Evolutionary conservation across 2,113 vertebrate genomes (phyloP).

Genomic region (Thinocorus orbignyianus): DNA sequence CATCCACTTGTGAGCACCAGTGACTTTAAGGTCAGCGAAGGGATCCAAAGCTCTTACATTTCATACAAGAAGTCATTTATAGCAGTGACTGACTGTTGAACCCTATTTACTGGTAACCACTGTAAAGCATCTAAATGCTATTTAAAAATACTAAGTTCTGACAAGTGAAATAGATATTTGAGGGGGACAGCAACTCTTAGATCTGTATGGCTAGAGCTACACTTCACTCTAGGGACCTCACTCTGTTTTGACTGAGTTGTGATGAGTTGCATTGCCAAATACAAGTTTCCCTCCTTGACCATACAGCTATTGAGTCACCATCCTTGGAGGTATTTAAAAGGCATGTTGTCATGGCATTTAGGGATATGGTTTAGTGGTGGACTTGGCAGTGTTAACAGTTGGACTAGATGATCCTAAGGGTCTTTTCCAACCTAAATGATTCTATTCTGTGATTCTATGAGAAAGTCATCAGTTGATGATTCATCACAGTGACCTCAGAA

Average conservation of each 20-base stretch:
- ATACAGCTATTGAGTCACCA: not conserved
- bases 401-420: not conserved
- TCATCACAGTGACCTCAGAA: not conserved
- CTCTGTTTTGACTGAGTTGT: not conserved
- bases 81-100: not conserved
- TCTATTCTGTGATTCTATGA: not conserved
- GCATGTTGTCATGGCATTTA: fast-evolving
- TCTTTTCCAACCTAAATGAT: not conserved
- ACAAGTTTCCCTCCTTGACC: not conserved
- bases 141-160: not conserved
- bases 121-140: not conserved
- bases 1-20: not conserved
- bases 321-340: not conserved
- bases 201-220: not conserved
- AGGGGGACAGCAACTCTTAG: not conserved
- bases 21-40: not conserved
- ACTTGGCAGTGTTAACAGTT: not conserved
- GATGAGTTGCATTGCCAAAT: not conserved
- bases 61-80: not conserved
- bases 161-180: not conserved
- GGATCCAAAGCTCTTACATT: not conserved
- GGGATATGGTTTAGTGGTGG: not conserved
- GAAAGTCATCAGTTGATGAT: not conserved
- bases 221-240: not conserved
- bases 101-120: not conserved